phyloP scores from a whole-genome alignment of 2,797 vertebrate genomes.

The Eulemur mongoz region DNA sequence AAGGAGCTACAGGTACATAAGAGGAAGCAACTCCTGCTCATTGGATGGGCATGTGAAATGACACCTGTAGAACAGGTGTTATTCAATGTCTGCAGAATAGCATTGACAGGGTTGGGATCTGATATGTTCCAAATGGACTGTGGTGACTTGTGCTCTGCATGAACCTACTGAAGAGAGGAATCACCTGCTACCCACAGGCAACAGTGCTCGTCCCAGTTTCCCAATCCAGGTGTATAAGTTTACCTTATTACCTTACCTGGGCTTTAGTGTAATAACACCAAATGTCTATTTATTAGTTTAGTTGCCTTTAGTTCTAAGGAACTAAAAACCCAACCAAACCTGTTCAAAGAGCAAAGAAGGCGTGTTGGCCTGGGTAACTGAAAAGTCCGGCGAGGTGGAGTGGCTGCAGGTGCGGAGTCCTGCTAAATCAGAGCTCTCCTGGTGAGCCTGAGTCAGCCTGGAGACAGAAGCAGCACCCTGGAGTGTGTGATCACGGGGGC shows the following conservation, averaged over 20 bases:
- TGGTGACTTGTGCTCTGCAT: background rate
- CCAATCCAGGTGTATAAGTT: background rate
- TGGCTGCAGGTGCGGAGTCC: background rate
- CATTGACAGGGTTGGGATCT: background rate
- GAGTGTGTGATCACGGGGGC: background rate
- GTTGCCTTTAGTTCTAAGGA: background rate
- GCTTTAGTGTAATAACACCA: background rate
- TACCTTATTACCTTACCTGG: background rate
- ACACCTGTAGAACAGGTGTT: background rate
- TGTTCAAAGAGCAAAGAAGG: constrained; percentile 6
- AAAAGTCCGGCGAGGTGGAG: background rate
- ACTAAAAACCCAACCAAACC: constrained; percentile 39
- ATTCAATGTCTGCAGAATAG: no score
- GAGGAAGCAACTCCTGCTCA: background rate
- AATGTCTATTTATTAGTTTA: background rate
- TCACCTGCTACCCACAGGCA: background rate
- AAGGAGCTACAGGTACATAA: background rate
- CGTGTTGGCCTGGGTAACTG: background rate
- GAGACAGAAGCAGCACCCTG: background rate
- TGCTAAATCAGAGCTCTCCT: background rate
- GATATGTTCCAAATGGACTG: background rate
- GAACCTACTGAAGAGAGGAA: background rate
- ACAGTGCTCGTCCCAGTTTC: background rate
- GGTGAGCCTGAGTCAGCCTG: background rate
- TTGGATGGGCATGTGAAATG: background rate